Conservation (phyloP, 2,113 vertebrate species). For the Sylvietta virens region DNA sequence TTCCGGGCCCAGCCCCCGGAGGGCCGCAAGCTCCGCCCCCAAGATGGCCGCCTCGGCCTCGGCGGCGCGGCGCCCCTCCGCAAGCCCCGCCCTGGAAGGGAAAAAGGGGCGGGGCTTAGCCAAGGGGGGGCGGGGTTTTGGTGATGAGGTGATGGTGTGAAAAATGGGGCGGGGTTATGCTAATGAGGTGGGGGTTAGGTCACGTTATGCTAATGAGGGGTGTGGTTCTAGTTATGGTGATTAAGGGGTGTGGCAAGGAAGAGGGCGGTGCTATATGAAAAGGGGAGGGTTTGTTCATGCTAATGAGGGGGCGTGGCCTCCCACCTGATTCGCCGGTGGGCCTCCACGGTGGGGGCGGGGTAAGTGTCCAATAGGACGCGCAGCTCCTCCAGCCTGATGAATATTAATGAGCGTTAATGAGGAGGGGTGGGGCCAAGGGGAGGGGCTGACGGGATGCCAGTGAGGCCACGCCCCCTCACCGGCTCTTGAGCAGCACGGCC, state of each 20-base stretch:
- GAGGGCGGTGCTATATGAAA: no score
- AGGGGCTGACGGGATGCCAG: no score
- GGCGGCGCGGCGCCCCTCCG: accelerated
- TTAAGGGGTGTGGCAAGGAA: no score
- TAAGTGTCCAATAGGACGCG: background rate
- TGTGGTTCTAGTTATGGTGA: no score
- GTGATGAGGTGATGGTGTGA: no score
- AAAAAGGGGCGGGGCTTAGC: no score
- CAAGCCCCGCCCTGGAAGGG: background rate
- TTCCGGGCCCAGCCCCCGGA: background rate
- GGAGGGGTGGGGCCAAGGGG: background rate
- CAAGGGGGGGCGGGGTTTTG: background rate
- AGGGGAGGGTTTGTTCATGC: no score
- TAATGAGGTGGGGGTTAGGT: no score
- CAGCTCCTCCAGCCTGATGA: background rate
- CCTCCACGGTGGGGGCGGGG: background rate
- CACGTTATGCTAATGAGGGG: no score
- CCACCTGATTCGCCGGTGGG: background rate
- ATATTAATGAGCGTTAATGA: background rate
- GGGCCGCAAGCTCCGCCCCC: background rate
- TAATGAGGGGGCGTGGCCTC: no score
- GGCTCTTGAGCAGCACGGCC: background rate
- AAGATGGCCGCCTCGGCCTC: background rate
- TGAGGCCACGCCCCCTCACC: background rate
- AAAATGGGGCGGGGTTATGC: no score